Base-by-base conservation (phyloP, 30 jellyfish, hydroid and myxozoan species). In the Euphysa ruthae region DNA sequence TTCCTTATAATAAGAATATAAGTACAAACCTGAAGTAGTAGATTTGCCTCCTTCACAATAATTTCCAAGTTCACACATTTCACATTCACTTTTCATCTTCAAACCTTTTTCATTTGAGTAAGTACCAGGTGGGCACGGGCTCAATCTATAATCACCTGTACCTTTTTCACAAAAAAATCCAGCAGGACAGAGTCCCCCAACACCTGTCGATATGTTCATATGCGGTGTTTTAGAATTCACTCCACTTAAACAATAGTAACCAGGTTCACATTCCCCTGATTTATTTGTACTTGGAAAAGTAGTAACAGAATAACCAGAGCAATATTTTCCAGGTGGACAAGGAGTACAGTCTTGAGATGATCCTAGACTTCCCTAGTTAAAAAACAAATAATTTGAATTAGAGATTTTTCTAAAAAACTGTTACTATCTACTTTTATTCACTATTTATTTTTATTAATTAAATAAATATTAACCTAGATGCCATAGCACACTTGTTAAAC, bases 151-250 rank as follows among this genome's bases (percentile, higher is more conserved):
- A 46, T 46, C 60, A 52, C 81, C 97, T 23, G 97, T 88, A 22
- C 97, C 97, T 33, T 57, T 60, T 32, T 94, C 94, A 68, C 97
- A 88, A 70, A 70, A 88, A 49, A 57, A 49, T 3, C 97, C 97
- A 43, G 58, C 79, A 16, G 97, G 97, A 44, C 97, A 88, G 16
- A 73, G 63, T n/a, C 97, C 97, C 44, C 97, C 97, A 24, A 24
- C 43, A 18, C 97, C 94, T 31, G 91, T 61, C 6, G 91, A 69
- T 35, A 55, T 23, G 7, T 89, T 88, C 10, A 69, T 5, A n/a
- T 5, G 27, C 12, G 97, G 97, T 16, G 90, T 79, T 8, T 71
- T 63, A 18, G 78, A 72, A 35, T 75, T 74, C 4, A 88, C 77
- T n/a, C 97, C 93, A 3, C 55, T 16, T 21, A 71, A 64, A 58